These are phyloP conservation scores for Epirrita christyi DNA, from an alignment of 2,888 invertebrate genomes.

Conservation along the genomic window DNA sequence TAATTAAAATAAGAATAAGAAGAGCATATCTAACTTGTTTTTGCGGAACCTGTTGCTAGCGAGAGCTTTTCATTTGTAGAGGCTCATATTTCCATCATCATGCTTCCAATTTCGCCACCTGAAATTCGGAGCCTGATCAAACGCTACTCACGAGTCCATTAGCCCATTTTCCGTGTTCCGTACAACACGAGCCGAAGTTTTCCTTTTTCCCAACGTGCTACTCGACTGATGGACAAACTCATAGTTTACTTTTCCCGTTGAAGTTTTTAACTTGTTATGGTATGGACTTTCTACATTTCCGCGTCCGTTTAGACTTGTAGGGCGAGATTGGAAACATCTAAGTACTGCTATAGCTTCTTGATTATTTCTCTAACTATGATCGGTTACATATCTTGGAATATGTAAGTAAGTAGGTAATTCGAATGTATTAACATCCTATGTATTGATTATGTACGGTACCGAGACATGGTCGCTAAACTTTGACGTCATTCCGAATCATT, in stretches of 20 bases:
- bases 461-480: too few species aligned
- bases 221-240: conserved; percentile 14
- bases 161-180: conserved; percentile 34
- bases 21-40: not conserved
- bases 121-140: conserved; percentile 13
- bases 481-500: too few species aligned
- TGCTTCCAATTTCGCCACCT: conserved; percentile 19
- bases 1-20: too few species aligned
- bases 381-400: too few species aligned
- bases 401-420: too few species aligned
- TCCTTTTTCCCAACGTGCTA: conserved; percentile 3
- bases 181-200: conserved; percentile 17
- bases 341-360: not conserved
- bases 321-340: conserved; percentile 7
- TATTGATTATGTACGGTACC: too few species aligned
- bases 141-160: conserved; percentile 29
- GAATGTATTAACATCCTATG: too few species aligned
- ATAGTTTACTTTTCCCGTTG: conserved; percentile 29
- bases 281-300: conserved; percentile 30
- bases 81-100: conserved; percentile 7
- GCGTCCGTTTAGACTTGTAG: conserved; percentile 3
- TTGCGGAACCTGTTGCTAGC: not conserved
- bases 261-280: conserved; percentile 27
- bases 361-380: too few species aligned
- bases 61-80: not conserved